phyloP scores from a whole-genome alignment of 2,797 vertebrate genomes.

The Apodemus agrarius region DNA sequence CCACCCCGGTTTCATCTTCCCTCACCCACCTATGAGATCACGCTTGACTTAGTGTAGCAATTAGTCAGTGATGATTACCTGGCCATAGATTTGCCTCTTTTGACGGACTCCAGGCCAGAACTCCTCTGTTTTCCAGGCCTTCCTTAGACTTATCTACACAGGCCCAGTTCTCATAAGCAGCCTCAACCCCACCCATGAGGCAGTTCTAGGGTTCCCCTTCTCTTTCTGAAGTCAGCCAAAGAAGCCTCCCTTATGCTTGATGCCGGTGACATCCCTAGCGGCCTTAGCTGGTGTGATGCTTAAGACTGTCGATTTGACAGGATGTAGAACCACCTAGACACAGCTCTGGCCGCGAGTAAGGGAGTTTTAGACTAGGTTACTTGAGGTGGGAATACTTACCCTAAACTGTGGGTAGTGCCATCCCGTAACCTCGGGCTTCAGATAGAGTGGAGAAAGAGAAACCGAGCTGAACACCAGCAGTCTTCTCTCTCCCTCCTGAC shows the following conservation, averaged over 20 bases:
- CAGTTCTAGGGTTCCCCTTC: not conserved
- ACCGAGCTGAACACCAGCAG: not conserved
- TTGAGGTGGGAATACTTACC: not conserved
- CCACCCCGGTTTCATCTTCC: not conserved
- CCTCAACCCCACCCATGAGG: no score
- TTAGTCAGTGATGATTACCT: not conserved
- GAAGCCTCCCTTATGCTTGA: not conserved
- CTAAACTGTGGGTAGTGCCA: not conserved
- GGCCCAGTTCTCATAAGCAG: not conserved
- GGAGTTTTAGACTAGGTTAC: not conserved
- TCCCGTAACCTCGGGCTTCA: not conserved
- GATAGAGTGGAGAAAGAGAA: not conserved
- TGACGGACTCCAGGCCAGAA: not conserved
- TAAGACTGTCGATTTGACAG: not conserved
- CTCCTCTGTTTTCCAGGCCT: not conserved
- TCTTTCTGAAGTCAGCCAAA: not conserved
- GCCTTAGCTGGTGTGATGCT: not conserved
- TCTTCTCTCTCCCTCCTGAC: not conserved
- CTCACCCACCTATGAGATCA: not conserved
- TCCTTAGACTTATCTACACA: not conserved
- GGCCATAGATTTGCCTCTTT: not conserved
- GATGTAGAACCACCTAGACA: not conserved
- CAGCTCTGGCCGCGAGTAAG: not conserved
- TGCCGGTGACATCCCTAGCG: not conserved
- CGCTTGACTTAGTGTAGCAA: not conserved